Conservation (phyloP, 2,797 vertebrate species). For the Notoglanidium macrostoma region DNA sequence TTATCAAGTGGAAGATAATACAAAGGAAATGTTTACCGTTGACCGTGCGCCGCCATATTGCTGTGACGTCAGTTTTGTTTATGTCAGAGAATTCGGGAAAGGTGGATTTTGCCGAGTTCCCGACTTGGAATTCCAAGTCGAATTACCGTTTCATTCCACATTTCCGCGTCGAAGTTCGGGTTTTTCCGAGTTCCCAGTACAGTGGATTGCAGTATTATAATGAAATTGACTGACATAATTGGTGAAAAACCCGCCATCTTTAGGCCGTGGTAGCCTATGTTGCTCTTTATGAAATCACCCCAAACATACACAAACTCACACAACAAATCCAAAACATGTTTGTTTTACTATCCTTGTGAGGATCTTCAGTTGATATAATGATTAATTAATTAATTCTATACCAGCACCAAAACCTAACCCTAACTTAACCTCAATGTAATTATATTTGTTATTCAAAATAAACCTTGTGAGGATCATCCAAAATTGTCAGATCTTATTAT, state of each 20-base stretch:
- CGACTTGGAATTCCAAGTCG: not conserved
- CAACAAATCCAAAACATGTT: no score
- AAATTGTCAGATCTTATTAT: no score
- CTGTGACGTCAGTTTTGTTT: conserved; percentile 6
- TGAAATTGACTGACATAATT: not conserved
- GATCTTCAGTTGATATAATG: no score
- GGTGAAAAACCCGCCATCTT: conserved; percentile 1
- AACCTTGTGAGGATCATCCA: no score
- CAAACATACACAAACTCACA: not conserved
- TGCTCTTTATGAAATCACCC: not conserved
- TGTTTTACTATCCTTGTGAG: no score
- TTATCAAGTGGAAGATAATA: not conserved
- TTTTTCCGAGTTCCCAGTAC: not conserved
- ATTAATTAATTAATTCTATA: no score
- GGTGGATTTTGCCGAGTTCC: no score
- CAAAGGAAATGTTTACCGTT: not conserved
- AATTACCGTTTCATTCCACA: not conserved
- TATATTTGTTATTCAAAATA: no score
- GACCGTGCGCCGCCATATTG: not conserved
- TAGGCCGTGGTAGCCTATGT: not conserved
- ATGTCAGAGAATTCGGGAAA: not conserved
- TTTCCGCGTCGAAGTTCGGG: not conserved
- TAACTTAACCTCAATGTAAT: no score
- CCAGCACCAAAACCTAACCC: no score
- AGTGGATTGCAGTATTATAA: not conserved